A percentile compares a stretch with the other conserved stretches of the same genome.
These are phyloP conservation scores for Pteruthius melanotis DNA, from an alignment of 2,113 vertebrate genomes.

Conservation along the genomic window DNA sequence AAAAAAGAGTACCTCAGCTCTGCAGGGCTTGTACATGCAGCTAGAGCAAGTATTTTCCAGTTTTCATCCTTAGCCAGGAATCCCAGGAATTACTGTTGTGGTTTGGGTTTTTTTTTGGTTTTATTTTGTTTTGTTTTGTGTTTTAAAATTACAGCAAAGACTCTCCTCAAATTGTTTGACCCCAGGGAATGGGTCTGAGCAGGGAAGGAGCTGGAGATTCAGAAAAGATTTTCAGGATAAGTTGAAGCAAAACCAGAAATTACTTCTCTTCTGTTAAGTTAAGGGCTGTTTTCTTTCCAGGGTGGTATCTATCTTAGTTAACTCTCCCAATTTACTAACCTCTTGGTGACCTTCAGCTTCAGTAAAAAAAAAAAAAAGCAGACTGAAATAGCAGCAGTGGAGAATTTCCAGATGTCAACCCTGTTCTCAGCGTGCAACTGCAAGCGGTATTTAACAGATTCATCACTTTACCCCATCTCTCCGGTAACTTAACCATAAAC, in stretches of 20 bases:
- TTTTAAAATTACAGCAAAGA: neutral
- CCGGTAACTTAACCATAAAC: neutral
- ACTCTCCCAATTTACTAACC: neutral
- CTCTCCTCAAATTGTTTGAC: neutral
- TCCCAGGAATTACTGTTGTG: neutral
- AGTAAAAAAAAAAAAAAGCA: neutral
- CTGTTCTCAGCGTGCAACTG: neutral
- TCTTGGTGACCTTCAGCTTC: neutral
- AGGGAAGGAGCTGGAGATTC: neutral
- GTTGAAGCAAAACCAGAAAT: neutral
- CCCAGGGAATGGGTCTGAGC: neutral
- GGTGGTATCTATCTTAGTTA: neutral
- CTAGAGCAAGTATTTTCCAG: neutral
- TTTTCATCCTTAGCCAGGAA: neutral
- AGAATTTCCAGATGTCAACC: neutral
- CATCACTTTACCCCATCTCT: neutral
- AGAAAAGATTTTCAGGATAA: too few species aligned
- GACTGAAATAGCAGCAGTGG: neutral
- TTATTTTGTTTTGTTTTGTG: neutral
- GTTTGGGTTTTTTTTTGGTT: too few species aligned
- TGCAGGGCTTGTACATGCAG: neutral
- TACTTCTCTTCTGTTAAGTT: neutral
- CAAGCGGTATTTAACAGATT: neutral
- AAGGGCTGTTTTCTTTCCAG: neutral
- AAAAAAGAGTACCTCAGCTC: neutral